A percentile compares a stretch with the other conserved stretches of the same genome.
phyloP scores from a whole-genome alignment of 2,113 vertebrate species.

The Stomatorhinus ivindoensis region DNA sequence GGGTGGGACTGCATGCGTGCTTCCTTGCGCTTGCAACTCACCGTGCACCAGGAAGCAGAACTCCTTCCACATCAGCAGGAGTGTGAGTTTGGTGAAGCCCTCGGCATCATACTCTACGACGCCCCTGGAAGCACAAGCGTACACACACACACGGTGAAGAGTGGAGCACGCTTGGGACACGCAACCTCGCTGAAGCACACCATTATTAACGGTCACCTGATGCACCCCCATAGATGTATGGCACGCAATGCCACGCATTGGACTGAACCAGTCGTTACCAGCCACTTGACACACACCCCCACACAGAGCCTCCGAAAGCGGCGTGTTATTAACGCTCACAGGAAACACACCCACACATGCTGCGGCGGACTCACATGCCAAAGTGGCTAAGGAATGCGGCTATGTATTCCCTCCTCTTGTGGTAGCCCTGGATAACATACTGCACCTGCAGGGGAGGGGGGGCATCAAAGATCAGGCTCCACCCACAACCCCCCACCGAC shows the following conservation, averaged over 20 bases:
- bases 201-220: not conserved
- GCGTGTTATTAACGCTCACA: not conserved
- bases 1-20: not conserved
- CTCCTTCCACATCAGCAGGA: constrained; percentile 94
- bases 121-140: constrained; percentile 62
- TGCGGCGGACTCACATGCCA: constrained; percentile 79
- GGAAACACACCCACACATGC: constrained; percentile 2
- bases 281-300: not conserved
- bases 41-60: constrained; percentile 97
- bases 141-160: not conserved
- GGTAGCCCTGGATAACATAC: constrained; percentile 97
- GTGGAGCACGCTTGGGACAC: not conserved
- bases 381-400: constrained; percentile 98
- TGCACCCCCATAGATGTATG: not conserved
- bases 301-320: not conserved
- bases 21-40: constrained; percentile 53
- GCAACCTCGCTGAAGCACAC: not conserved
- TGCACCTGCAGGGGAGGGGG: constrained; percentile 70
- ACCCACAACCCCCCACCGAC: not conserved
- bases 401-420: constrained; percentile 96
- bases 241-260: not conserved
- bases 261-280: not conserved
- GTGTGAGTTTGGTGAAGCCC: constrained; percentile 95
- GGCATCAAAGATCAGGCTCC: not conserved
- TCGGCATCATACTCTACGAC: constrained; percentile 97